Evolutionary conservation across 2,888 invertebrate genomes (phyloP).

Genomic region (Odontomyia ornata): DNA sequence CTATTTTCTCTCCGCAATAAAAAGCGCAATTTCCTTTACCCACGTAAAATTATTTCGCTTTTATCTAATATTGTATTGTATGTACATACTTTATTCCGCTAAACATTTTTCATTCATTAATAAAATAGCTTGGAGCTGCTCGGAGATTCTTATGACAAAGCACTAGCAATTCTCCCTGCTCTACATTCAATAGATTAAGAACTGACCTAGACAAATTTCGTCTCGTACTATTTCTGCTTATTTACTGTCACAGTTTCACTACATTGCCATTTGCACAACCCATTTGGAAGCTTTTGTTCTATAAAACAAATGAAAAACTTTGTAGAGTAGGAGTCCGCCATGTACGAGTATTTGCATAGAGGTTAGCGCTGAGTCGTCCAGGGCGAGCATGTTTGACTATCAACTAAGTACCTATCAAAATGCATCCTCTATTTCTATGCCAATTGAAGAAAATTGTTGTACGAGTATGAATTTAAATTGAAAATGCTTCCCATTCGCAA

Average conservation of each 20-base stretch:
- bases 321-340: background rate
- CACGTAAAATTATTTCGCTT: no score
- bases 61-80: no score
- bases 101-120: slow-evolving; percentile 6
- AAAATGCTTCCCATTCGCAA: slow-evolving; percentile 4
- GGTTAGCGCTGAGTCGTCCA: background rate
- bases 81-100: no score
- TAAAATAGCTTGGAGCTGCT: background rate
- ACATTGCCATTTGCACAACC: background rate
- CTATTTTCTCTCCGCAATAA: no score
- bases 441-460: slow-evolving; percentile 39
- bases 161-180: slow-evolving; percentile 9
- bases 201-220: slow-evolving; percentile 38
- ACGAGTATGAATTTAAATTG: slow-evolving; percentile 38
- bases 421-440: slow-evolving; percentile 37
- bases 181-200: slow-evolving; percentile 31
- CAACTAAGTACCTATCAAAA: slow-evolving; percentile 14
- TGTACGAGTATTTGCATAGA: background rate
- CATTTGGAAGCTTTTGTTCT: background rate
- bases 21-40: no score
- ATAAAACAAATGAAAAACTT: background rate
- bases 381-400: background rate
- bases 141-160: background rate
- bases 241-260: slow-evolving; percentile 8
- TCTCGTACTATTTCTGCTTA: slow-evolving; percentile 28